Evolutionary conservation across 2,797 vertebrate genomes (phyloP).

Genomic region (Hybognathus amarus): DNA sequence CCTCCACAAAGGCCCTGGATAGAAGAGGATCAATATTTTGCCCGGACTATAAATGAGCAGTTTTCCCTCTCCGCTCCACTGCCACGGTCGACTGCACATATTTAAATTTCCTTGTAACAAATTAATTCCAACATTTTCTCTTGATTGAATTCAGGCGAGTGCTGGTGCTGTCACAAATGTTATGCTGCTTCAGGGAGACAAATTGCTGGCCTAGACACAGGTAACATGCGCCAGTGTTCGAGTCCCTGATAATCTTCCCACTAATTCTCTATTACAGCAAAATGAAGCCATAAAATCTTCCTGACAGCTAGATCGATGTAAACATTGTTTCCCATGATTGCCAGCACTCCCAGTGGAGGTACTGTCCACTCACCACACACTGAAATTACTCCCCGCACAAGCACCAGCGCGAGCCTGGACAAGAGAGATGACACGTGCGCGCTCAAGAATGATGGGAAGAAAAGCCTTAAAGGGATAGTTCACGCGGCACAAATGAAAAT

Average conservation of each 20-base stretch:
- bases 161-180: constrained; percentile 99
- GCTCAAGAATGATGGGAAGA: constrained; percentile 28
- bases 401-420: constrained; percentile 69
- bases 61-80: constrained; percentile 65
- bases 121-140: constrained; percentile 99
- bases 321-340: constrained; percentile 99
- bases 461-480: constrained; percentile 7
- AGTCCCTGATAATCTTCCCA: constrained; percentile 99
- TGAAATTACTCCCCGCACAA: constrained; percentile 92
- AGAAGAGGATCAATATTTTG: constrained; percentile 99
- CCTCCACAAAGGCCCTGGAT: constrained; percentile 89
- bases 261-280: constrained; percentile 99
- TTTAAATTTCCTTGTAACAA: constrained; percentile 99
- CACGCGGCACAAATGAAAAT: background rate
- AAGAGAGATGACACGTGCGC: constrained; percentile 55
- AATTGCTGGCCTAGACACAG: constrained; percentile 99
- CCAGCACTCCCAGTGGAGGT: constrained; percentile 98
- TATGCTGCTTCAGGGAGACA: constrained; percentile 99
- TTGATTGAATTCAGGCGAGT: constrained; percentile 99
- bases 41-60: constrained; percentile 98
- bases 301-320: constrained; percentile 99
- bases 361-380: constrained; percentile 98
- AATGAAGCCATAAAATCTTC: constrained; percentile 99
- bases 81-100: constrained; percentile 98
- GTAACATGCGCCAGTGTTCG: constrained; percentile 99